Evolutionary conservation across 1,140 invertebrate species (phyloP).

Genomic region (Zaprionus vittiger): DNA sequence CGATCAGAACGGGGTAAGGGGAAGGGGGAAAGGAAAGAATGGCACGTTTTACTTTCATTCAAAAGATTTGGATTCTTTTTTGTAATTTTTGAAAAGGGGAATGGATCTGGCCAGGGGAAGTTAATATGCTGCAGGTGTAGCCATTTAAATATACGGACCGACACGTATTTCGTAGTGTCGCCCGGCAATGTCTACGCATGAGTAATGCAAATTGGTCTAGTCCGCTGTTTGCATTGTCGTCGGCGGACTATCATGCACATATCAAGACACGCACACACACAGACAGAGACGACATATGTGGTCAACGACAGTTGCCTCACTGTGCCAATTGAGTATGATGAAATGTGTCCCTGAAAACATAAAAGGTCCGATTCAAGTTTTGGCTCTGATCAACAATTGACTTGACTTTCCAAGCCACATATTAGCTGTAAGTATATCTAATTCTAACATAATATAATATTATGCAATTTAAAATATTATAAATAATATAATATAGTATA

Average conservation of each 20-base stretch:
- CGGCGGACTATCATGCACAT: conserved; percentile 20
- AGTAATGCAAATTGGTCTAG: conserved; percentile 65
- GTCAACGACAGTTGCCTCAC: conserved; percentile 46
- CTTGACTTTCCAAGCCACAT: not conserved
- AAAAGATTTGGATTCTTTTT: conserved; percentile 7
- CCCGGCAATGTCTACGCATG: conserved; percentile 61
- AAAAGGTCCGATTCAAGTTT: conserved; percentile 1
- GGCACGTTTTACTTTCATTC: conserved; percentile 67
- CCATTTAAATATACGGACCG: conserved; percentile 59
- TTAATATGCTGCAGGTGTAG: conserved; percentile 60
- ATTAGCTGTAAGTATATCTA: not conserved
- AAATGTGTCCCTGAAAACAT: conserved; percentile 24
- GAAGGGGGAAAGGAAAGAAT: not conserved
- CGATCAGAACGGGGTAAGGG: not conserved
- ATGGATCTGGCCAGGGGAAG: conserved; percentile 8
- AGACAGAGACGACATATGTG: conserved; percentile 27
- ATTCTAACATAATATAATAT: no score
- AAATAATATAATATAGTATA: no score
- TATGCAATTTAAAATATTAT: no score
- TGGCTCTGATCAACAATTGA: not conserved
- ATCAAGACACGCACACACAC: not conserved
- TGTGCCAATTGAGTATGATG: conserved; percentile 17
- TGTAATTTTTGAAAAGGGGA: not conserved
- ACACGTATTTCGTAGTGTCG: conserved; percentile 65
- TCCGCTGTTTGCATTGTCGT: conserved; percentile 50